Conservation (phyloP, 2,888 invertebrate genomes). For the Rhopalosiphum nymphaeae region DNA sequence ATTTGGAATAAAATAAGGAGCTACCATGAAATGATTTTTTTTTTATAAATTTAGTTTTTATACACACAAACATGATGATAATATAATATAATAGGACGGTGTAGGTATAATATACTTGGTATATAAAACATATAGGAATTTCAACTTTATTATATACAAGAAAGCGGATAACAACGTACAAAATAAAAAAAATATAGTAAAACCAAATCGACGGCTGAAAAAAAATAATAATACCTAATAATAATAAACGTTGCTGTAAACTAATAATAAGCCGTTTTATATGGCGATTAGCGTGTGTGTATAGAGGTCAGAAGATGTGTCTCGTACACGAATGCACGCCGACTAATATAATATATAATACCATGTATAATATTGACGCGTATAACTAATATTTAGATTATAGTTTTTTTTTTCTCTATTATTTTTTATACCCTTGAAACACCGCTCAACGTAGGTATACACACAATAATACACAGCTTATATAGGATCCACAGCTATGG, state of each 20-base stretch:
- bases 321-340: background rate
- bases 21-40: background rate
- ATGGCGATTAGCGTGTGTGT: slow-evolving; percentile 25
- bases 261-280: slow-evolving; percentile 35
- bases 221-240: slow-evolving; percentile 4
- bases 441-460: background rate
- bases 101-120: background rate
- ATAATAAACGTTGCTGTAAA: slow-evolving; percentile 26
- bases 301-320: slow-evolving; percentile 32
- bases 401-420: slow-evolving; percentile 1
- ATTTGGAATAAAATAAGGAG: background rate
- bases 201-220: background rate
- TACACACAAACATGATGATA: background rate
- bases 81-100: background rate
- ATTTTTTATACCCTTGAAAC: slow-evolving; percentile 45
- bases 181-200: background rate
- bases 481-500: background rate
- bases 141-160: background rate
- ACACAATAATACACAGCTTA: background rate
- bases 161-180: background rate
- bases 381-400: slow-evolving; percentile 44
- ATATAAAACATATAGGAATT: background rate
- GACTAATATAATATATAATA: slow-evolving; percentile 4
- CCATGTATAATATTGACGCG: slow-evolving; percentile 10
- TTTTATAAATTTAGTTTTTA: background rate